Conservation (phyloP, 2,113 vertebrate genomes). For the Vidua chalybeata region DNA sequence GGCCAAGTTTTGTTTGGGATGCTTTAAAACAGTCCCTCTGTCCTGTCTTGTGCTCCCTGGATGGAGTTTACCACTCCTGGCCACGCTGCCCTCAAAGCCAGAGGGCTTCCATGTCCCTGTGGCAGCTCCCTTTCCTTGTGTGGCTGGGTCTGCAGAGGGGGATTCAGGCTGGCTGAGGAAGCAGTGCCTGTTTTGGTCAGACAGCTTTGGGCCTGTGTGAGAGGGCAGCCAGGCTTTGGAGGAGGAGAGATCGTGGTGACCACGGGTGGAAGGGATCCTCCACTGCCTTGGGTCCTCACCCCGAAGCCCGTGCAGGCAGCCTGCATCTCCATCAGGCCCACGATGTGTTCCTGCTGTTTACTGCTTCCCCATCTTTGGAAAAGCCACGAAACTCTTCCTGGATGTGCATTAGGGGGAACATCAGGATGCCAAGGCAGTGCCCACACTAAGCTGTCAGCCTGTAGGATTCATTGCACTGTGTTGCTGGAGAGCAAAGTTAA, state of each 20-base stretch:
- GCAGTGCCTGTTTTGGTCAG: not conserved
- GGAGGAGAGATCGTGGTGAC: not conserved
- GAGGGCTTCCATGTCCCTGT: not conserved
- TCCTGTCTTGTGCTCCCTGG: not conserved
- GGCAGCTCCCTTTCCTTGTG: not conserved
- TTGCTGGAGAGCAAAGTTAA: not conserved
- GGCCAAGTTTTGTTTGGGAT: not conserved
- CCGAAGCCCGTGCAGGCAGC: not conserved
- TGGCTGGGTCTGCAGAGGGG: not conserved
- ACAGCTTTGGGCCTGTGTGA: not conserved
- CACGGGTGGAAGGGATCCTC: accelerated
- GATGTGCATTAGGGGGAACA: not conserved
- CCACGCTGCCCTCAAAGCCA: accelerated
- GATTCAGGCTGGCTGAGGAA: not conserved
- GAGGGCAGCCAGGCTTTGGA: not conserved
- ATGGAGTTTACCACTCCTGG: not conserved
- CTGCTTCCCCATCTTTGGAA: not conserved
- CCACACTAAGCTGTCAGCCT: not conserved
- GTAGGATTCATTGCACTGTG: not conserved
- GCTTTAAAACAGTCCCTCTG: not conserved
- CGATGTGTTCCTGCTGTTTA: not conserved
- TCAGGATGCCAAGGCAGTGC: not conserved
- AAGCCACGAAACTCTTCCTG: not conserved
- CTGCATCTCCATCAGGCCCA: not conserved
- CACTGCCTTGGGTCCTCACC: not conserved